A percentile compares a stretch with the other conserved stretches of the same genome.
Evolutionary conservation across 1,140 invertebrate genomes (phyloP).

Genomic region (Eciton burchellii): DNA sequence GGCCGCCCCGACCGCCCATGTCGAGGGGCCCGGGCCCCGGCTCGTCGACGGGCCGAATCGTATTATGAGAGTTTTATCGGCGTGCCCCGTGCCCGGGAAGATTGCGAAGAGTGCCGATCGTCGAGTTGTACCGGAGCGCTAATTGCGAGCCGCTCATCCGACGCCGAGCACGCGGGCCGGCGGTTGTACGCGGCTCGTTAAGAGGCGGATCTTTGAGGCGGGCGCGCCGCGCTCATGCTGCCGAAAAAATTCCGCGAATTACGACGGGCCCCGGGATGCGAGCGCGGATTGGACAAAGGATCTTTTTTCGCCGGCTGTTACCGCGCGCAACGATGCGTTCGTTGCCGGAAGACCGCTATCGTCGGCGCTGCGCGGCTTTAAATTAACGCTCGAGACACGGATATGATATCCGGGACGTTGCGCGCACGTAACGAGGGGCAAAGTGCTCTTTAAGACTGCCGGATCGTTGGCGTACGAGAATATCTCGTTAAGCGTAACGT

Average conservation of each 20-base stretch:
- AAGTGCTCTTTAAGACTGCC: no score
- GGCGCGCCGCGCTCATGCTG: slow-evolving; percentile 32
- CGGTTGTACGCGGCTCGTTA: slow-evolving; percentile 67
- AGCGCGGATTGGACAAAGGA: slow-evolving; percentile 38
- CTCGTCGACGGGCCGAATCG: slow-evolving; percentile 62
- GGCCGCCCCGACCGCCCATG: slow-evolving; percentile 66
- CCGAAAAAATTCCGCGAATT: slow-evolving; percentile 63
- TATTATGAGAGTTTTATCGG: slow-evolving; percentile 76
- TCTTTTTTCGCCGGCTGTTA: slow-evolving; percentile 30
- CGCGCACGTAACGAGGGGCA: no score
- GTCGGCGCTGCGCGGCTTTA: not conserved
- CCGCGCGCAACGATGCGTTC: slow-evolving; percentile 36
- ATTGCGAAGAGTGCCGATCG: slow-evolving; percentile 70
- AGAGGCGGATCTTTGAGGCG: slow-evolving; percentile 66
- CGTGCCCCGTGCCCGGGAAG: slow-evolving; percentile 42
- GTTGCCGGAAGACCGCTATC: slow-evolving; percentile 1
- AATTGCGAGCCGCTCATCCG: slow-evolving; percentile 70
- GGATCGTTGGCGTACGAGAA: no score
- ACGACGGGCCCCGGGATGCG: slow-evolving; percentile 37
- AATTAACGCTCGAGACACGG: slow-evolving; percentile 23
- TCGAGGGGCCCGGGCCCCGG: slow-evolving; percentile 50
- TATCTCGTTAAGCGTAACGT: no score
- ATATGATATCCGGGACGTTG: no score
- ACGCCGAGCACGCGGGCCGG: slow-evolving; percentile 46
- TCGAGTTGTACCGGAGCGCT: slow-evolving; percentile 72